phyloP scores from a whole-genome alignment of 2,888 invertebrate genomes.

The Julus scanicus region DNA sequence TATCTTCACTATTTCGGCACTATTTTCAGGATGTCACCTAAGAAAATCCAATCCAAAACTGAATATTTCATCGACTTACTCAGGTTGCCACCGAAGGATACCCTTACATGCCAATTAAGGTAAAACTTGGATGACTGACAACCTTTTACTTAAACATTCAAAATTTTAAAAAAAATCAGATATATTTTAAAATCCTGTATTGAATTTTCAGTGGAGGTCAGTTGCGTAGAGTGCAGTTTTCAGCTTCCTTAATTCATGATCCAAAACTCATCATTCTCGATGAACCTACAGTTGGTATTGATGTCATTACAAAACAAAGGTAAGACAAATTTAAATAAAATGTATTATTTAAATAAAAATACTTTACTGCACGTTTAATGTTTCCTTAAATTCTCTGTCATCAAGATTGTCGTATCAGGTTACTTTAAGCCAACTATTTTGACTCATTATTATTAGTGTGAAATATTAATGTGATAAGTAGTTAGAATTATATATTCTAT shows the following conservation, averaged over 20 bases:
- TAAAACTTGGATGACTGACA: not conserved
- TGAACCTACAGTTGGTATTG: slow-evolving; percentile 20
- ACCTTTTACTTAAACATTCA: not conserved
- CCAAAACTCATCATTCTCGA: not conserved
- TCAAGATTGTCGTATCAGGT: no score
- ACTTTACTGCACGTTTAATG: no score
- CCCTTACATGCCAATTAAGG: not conserved
- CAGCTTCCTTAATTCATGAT: slow-evolving; percentile 3
- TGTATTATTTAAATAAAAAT: no score
- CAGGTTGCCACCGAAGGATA: slow-evolving; percentile 81
- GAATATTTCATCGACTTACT: slow-evolving; percentile 89
- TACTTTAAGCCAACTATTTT: no score
- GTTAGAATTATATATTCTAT: no score
- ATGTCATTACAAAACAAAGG: not conserved
- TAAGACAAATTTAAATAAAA: not conserved
- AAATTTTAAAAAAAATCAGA: not conserved
- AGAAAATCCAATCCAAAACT: slow-evolving; percentile 82
- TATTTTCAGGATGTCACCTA: slow-evolving; percentile 90
- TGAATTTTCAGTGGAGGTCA: not conserved
- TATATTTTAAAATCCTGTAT: not conserved
- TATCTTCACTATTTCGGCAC: slow-evolving; percentile 97
- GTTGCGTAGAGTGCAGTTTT: not conserved
- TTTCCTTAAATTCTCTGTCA: no score
- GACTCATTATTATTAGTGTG: no score
- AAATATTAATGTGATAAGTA: no score